Percentiles rank a stretch among this genome's conserved stretches.
Evolutionary conservation across 2,113 vertebrate species (phyloP).

Genomic region (Neofelis nebulosa): DNA sequence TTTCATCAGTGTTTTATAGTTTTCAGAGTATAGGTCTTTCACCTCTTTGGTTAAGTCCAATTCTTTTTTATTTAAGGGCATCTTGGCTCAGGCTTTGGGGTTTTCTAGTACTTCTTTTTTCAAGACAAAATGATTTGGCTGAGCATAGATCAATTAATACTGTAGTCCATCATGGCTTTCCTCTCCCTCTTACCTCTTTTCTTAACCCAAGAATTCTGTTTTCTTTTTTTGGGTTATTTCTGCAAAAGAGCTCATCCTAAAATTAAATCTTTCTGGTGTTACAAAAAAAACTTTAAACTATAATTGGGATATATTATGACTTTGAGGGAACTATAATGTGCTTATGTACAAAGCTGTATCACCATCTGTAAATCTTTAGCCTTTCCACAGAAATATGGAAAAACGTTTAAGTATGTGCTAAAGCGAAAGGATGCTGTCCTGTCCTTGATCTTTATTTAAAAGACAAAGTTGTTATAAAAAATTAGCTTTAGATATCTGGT

Average conservation of each 20-base stretch:
- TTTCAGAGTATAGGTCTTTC: background rate
- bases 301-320: background rate
- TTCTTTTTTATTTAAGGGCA: background rate
- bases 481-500: background rate
- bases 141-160: background rate
- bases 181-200: background rate
- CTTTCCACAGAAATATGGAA: background rate
- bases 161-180: background rate
- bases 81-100: background rate
- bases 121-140: background rate
- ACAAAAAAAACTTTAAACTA: background rate
- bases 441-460: background rate
- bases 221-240: background rate
- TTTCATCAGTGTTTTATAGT: background rate
- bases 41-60: background rate
- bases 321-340: background rate
- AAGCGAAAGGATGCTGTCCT: background rate
- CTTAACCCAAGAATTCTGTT: background rate
- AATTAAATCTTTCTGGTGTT: background rate
- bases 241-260: background rate
- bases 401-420: background rate
- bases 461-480: background rate
- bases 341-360: background rate
- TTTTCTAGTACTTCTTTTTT: background rate
- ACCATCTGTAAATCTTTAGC: background rate